Percentiles rank a stretch among this genome's conserved stretches.
These are phyloP conservation scores for Aricia artaxerxes DNA, from an alignment of 2,888 invertebrate species.

Conservation along the genomic window DNA sequence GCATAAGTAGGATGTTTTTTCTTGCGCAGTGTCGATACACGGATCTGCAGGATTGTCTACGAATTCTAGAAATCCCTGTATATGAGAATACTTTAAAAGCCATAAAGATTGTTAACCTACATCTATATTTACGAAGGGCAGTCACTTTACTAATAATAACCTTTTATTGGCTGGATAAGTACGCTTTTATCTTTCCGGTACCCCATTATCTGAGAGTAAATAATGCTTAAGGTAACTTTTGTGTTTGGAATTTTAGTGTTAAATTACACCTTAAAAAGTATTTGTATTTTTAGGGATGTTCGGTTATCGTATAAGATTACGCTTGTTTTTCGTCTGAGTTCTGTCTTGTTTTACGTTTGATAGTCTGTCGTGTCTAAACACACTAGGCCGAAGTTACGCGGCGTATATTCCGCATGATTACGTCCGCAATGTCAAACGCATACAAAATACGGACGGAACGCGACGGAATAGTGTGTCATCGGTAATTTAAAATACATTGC, in stretches of 20 bases:
- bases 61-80: not conserved
- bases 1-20: too few relatives aligned
- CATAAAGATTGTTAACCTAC: conserved; percentile 21
- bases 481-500: too few relatives aligned
- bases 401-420: too few relatives aligned
- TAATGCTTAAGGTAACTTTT: conserved; percentile 43
- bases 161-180: conserved; percentile 42
- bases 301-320: not conserved
- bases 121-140: conserved; percentile 39
- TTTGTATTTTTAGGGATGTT: conserved; percentile 1
- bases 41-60: too few relatives aligned
- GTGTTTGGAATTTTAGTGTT: conserved; percentile 41
- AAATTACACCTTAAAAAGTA: conserved; percentile 31
- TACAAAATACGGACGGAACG: too few relatives aligned
- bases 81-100: not conserved
- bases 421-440: too few relatives aligned
- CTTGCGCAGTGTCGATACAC: too few relatives aligned
- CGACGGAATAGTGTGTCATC: too few relatives aligned
- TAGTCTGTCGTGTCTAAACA: too few relatives aligned
- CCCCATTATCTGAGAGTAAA: conserved; percentile 42
- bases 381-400: too few relatives aligned
- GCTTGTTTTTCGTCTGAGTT: not conserved
- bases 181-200: conserved; percentile 41
- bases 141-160: conserved; percentile 42
- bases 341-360: too few relatives aligned